Conservation (phyloP, 1,140 invertebrate genomes). For the Oscheius sp. region DNA sequence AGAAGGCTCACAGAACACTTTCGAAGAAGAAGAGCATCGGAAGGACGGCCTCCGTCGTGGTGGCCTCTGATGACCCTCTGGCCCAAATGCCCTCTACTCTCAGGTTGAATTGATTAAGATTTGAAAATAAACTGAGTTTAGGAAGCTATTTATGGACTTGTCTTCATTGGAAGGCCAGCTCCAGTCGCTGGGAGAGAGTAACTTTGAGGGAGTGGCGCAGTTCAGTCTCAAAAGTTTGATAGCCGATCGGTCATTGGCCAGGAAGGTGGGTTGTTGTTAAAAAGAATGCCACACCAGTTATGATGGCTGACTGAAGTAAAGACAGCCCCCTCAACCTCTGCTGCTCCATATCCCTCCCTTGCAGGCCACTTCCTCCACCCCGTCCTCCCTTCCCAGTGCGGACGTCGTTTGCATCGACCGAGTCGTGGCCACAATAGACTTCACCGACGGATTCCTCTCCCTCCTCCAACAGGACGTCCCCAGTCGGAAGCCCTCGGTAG, state of each 20-base stretch:
- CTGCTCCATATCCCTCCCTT: neutral
- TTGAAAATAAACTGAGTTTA: neutral
- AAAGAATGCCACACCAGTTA: no score
- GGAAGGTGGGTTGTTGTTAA: conserved; percentile 9
- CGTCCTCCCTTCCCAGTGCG: neutral
- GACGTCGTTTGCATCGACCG: conserved; percentile 23
- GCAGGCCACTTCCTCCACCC: neutral
- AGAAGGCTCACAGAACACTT: conserved; percentile 4
- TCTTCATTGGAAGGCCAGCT: neutral
- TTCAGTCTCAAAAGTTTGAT: conserved; percentile 35
- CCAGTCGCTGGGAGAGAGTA: neutral
- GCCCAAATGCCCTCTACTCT: neutral
- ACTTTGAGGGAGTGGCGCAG: conserved; percentile 22
- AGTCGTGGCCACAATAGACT: conserved; percentile 23
- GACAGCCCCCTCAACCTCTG: no score
- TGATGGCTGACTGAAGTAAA: no score
- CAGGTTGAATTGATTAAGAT: neutral
- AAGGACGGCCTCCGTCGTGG: neutral
- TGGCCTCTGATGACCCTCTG: neutral
- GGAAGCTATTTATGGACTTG: conserved; percentile 5
- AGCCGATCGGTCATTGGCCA: conserved; percentile 22
- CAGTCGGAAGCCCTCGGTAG: conserved; percentile 13
- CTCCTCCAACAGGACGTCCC: conserved; percentile 27
- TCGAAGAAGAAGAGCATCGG: conserved; percentile 36
- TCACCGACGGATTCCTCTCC: conserved; percentile 24